Percentiles rank a stretch among this genome's conserved stretches.
Evolutionary conservation across 2,797 vertebrate genomes (phyloP).

Genomic region (Sebastes taczanowskii): DNA sequence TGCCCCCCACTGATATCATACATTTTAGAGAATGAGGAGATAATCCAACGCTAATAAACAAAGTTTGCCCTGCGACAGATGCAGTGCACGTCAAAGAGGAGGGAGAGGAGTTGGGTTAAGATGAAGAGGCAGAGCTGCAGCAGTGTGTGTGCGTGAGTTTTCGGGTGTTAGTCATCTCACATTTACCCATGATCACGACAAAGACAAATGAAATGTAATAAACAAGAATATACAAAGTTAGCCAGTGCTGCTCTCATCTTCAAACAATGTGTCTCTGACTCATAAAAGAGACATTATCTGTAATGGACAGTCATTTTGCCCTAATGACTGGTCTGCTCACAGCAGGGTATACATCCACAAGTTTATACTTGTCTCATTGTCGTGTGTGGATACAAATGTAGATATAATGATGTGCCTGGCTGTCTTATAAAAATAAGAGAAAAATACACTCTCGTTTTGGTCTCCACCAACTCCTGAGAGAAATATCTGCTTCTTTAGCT

Average conservation of each 20-base stretch:
- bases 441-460: not conserved
- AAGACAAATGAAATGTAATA: conserved; percentile 17
- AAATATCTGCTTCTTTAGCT: too few species aligned
- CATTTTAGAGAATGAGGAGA: conserved; percentile 18
- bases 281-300: conserved; percentile 17
- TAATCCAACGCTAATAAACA: conserved; percentile 10
- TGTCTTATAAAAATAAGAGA: not conserved
- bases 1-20: conserved; percentile 1
- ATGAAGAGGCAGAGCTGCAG: not conserved
- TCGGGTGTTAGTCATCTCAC: conserved; percentile 1
- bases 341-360: not conserved
- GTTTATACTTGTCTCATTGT: not conserved
- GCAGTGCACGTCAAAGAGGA: not conserved
- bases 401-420: not conserved
- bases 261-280: conserved; percentile 11
- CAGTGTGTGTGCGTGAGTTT: not conserved
- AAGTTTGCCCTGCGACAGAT: conserved; percentile 7
- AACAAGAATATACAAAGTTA: conserved; percentile 5
- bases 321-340: not conserved
- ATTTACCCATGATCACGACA: not conserved
- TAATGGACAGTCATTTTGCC: conserved; percentile 18
- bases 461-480: not conserved
- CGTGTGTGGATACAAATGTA: not conserved
- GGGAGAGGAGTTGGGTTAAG: not conserved
- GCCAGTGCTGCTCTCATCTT: not conserved